phyloP scores from a whole-genome alignment of 2,113 vertebrate genomes.

The Mohoua ochrocephala region DNA sequence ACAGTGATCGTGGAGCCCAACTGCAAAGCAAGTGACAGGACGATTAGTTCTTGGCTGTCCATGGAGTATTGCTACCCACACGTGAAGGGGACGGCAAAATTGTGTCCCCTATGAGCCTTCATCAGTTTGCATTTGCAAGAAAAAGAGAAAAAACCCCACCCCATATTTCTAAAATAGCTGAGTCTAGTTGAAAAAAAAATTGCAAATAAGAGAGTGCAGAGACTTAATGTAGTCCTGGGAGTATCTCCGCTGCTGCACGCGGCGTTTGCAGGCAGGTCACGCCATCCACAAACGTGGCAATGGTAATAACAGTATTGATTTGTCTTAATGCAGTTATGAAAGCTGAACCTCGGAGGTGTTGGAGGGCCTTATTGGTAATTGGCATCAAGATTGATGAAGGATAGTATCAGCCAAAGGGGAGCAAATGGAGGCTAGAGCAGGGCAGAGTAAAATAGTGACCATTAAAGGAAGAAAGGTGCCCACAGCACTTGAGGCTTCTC shows the following conservation, averaged over 20 bases:
- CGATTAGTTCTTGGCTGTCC: neutral
- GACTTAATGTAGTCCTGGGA: neutral
- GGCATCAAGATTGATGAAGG: neutral
- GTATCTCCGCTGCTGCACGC: neutral
- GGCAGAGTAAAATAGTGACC: neutral
- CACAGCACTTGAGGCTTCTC: neutral
- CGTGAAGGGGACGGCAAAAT: neutral
- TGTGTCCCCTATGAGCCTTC: neutral
- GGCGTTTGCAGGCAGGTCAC: neutral
- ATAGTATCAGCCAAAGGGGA: neutral
- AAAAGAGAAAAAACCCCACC: fast-evolving
- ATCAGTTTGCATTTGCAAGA: neutral
- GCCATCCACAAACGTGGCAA: neutral
- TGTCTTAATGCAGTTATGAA: conserved; percentile 10
- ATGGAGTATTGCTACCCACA: neutral
- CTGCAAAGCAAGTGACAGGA: neutral
- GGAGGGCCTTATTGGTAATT: neutral
- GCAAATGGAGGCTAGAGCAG: neutral
- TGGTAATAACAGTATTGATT: neutral
- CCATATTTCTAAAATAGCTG: neutral
- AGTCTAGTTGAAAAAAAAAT: neutral
- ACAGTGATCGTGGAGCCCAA: neutral
- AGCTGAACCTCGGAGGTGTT: conserved; percentile 9
- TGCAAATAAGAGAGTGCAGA: neutral
- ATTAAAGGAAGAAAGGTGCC: neutral